These are phyloP conservation scores for Ischnura elegans DNA, from an alignment of 2,888 invertebrate species.

Conservation along the genomic window DNA sequence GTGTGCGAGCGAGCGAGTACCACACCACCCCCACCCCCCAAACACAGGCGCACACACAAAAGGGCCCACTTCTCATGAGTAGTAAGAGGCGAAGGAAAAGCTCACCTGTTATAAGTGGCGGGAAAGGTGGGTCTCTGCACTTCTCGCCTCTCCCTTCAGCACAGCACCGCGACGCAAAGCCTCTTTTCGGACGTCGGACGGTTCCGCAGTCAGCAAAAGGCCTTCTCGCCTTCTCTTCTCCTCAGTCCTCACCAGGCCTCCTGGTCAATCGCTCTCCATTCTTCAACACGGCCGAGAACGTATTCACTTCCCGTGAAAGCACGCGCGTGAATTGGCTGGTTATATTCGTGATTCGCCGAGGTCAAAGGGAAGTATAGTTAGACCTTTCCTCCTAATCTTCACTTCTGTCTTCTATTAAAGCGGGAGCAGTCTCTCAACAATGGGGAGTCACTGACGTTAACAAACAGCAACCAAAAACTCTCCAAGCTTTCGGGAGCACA, in stretches of 20 bases:
- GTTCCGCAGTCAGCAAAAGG: too few species aligned
- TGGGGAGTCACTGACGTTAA: neutral
- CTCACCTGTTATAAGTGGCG: conserved; percentile 29
- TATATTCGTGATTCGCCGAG: too few species aligned
- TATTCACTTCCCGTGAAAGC: neutral
- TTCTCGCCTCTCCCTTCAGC: neutral
- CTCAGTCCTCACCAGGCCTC: neutral
- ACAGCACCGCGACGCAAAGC: too few species aligned
- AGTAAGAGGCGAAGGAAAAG: neutral
- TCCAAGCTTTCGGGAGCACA: neutral
- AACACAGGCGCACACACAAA: neutral
- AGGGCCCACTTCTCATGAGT: neutral
- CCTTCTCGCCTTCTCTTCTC: neutral
- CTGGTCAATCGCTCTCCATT: neutral
- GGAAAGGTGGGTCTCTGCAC: neutral
- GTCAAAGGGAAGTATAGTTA: too few species aligned
- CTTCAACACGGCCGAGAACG: neutral
- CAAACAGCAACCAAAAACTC: neutral
- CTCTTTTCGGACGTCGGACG: too few species aligned
- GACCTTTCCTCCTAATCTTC: neutral
- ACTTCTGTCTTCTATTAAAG: neutral
- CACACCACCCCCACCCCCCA: neutral
- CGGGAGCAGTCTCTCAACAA: neutral
- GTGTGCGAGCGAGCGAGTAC: neutral
- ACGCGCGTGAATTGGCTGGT: too few species aligned